Evolutionary conservation across 2,797 vertebrate genomes (phyloP).

Genomic region (Acanthiza pusilla): DNA sequence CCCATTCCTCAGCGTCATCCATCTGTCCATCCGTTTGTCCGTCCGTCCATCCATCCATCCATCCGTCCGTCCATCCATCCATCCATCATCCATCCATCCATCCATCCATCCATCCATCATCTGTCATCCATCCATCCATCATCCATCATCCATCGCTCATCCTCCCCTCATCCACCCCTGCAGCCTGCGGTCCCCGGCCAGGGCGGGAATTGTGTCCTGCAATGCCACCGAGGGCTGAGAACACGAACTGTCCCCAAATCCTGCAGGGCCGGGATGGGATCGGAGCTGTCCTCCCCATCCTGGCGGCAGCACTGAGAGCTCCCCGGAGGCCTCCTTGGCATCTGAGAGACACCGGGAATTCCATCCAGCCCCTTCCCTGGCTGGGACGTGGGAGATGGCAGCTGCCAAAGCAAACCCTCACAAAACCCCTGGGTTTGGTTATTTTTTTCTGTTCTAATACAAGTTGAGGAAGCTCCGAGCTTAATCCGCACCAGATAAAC

Average conservation of each 20-base stretch:
- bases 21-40: too few relatives aligned
- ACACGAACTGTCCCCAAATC: rapidly evolving
- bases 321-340: not conserved
- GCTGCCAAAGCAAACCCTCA: not conserved
- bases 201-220: not conserved
- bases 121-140: not conserved
- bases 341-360: not conserved
- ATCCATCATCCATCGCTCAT: not conserved
- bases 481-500: constrained; percentile 78
- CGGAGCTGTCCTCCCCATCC: not conserved
- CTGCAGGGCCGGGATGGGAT: rapidly evolving
- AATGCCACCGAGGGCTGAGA: not conserved
- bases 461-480: constrained; percentile 38
- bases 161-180: not conserved
- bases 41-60: not conserved
- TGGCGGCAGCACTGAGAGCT: not conserved
- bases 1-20: not conserved
- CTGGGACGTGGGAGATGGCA: not conserved
- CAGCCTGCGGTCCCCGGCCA: rapidly evolving
- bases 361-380: not conserved
- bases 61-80: not conserved
- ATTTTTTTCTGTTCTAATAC: not conserved
- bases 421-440: not conserved
- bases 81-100: not conserved
- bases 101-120: not conserved